phyloP scores from a whole-genome alignment of 1,140 invertebrate species.

The Euwallacea similis region DNA sequence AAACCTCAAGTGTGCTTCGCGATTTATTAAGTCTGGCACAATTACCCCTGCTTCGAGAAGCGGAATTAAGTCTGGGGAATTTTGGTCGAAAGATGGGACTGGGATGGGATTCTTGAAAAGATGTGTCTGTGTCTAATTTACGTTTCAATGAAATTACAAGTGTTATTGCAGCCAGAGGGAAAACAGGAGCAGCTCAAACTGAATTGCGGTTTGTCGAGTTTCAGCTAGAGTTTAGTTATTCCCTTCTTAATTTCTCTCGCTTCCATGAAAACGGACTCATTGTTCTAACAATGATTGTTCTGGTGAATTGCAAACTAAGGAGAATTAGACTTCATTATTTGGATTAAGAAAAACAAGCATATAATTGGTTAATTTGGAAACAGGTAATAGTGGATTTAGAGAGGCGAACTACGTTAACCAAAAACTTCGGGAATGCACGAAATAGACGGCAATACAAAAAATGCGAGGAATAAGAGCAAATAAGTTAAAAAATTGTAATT shows the following conservation, averaged over 20 bases:
- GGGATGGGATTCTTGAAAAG: conserved; percentile 7
- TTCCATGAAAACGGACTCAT: neutral
- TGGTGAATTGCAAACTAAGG: neutral
- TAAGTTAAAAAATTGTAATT: no score
- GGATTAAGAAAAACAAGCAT: no score
- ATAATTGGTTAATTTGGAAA: no score
- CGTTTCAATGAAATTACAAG: conserved; percentile 15
- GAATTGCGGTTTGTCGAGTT: neutral
- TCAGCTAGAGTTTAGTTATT: neutral
- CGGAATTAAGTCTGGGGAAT: conserved; percentile 8
- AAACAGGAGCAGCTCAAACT: neutral
- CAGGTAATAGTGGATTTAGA: no score
- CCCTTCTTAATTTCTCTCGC: no score
- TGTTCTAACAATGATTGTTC: neutral
- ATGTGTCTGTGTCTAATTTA: conserved; percentile 15
- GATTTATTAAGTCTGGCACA: conserved; percentile 12
- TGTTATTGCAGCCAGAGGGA: conserved; percentile 7
- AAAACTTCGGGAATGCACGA: no score
- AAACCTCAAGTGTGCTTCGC: conserved; percentile 8
- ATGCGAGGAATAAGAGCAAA: no score
- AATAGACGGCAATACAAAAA: no score
- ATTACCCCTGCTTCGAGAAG: conserved; percentile 9
- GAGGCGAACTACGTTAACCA: no score
- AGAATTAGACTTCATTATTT: neutral
- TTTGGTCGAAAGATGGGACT: conserved; percentile 6